Evolutionary conservation across 2,113 vertebrate genomes (phyloP).

Genomic region (Cheirogaleus medius): DNA sequence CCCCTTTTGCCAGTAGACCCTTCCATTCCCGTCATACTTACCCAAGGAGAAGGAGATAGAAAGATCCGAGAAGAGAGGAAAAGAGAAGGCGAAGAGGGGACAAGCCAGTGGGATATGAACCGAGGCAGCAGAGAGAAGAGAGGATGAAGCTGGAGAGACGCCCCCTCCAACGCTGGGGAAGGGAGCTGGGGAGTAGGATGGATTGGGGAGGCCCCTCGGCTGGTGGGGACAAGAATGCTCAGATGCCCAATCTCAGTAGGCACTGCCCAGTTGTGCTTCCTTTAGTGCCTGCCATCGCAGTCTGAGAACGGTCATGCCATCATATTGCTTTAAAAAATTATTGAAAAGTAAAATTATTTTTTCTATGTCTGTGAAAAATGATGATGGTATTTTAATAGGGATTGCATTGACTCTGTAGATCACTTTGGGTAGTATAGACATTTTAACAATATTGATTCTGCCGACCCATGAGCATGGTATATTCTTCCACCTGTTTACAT

Average conservation of each 20-base stretch:
- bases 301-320: not conserved
- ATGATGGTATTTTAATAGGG: no score
- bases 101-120: not conserved
- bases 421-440: no score
- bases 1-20: not conserved
- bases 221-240: not conserved
- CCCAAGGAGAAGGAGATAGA: not conserved
- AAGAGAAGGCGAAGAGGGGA: not conserved
- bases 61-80: not conserved
- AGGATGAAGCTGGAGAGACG: not conserved
- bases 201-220: not conserved
- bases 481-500: no score
- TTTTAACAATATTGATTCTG: no score
- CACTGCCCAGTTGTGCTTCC: accelerated
- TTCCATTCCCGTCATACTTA: not conserved
- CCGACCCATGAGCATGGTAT: no score
- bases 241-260: not conserved
- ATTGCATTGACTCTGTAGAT: no score
- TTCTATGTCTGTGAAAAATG: no score
- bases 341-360: no score
- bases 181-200: accelerated
- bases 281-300: not conserved
- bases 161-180: not conserved
- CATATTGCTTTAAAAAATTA: not conserved
- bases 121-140: no score